Percentiles rank a stretch among this genome's conserved stretches.
phyloP scores from a whole-genome alignment of 2,888 invertebrate species.

The Tetropium fuscum region DNA sequence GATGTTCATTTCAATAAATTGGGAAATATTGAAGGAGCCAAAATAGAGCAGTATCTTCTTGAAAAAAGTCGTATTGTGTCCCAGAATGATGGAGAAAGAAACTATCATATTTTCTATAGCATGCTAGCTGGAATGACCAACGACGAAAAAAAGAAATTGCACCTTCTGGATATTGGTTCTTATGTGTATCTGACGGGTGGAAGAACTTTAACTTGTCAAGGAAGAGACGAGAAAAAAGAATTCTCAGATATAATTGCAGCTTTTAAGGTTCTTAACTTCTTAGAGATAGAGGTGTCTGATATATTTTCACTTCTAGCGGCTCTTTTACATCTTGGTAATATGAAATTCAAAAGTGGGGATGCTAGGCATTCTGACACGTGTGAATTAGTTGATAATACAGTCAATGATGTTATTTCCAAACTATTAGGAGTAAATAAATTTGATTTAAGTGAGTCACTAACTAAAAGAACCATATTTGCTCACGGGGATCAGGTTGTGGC shows the following conservation, averaged over 20 bases:
- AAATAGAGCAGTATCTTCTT: conserved; percentile 93
- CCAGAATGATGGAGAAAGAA: conserved; percentile 91
- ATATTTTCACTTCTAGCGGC: conserved; percentile 88
- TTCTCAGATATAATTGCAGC: conserved; percentile 91
- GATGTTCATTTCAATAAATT: conserved; percentile 68
- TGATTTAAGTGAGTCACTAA: conserved; percentile 83
- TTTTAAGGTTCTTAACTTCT: conserved; percentile 92
- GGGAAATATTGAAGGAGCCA: conserved; percentile 92
- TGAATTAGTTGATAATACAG: conserved; percentile 80
- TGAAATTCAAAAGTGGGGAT: conserved; percentile 80
- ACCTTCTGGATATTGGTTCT: conserved; percentile 78
- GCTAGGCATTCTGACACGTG: conserved; percentile 89
- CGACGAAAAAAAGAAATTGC: conserved; percentile 80
- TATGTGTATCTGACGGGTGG: conserved; percentile 81
- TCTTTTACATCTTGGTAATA: conserved; percentile 92
- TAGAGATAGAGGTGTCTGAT: conserved; percentile 85
- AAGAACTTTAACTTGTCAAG: conserved; percentile 80
- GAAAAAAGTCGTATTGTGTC: conserved; percentile 94
- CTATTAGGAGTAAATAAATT: conserved; percentile 79
- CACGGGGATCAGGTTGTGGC: conserved; percentile 86
- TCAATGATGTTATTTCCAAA: conserved; percentile 77
- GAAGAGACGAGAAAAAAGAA: conserved; percentile 86
- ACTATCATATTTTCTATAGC: conserved; percentile 96
- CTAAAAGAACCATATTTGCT: conserved; percentile 86
- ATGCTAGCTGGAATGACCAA: conserved; percentile 84